Evolutionary conservation across 2,888 invertebrate genomes (phyloP).

Genomic region (Nycteola revayana): DNA sequence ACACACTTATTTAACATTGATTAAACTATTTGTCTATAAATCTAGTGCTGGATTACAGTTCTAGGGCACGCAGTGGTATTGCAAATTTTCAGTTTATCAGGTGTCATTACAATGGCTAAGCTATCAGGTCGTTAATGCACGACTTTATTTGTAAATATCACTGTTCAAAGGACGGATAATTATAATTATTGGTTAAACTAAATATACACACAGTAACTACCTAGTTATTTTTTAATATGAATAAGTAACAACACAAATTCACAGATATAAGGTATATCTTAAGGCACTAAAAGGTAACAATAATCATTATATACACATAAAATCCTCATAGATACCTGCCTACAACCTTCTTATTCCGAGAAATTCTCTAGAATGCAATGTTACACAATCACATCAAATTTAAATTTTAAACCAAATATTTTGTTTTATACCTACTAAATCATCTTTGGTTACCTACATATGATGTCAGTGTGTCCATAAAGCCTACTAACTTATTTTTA

Average conservation of each 20-base stretch:
- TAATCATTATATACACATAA: slow-evolving; percentile 33
- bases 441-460: too few species aligned
- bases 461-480: too few species aligned
- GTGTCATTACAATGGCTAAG: too few species aligned
- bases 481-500: slow-evolving; percentile 13
- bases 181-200: slow-evolving; percentile 14
- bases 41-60: too few species aligned
- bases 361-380: too few species aligned
- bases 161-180: slow-evolving; percentile 36
- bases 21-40: too few species aligned
- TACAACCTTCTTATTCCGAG: too few species aligned
- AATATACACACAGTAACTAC: slow-evolving; percentile 16
- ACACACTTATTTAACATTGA: too few species aligned
- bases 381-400: too few species aligned
- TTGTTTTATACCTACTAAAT: slow-evolving; percentile 1
- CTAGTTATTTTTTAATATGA: slow-evolving; percentile 13
- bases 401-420: slow-evolving; percentile 1
- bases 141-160: slow-evolving; percentile 17
- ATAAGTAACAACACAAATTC: slow-evolving; percentile 30
- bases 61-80: too few species aligned
- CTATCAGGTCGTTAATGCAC: background rate
- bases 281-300: slow-evolving; percentile 53
- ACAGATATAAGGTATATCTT: slow-evolving; percentile 18
- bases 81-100: too few species aligned
- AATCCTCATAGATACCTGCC: too few species aligned